Base-by-base conservation (phyloP, 2,888 invertebrate genomes). In the Gymnoscelis rufifasciata region DNA sequence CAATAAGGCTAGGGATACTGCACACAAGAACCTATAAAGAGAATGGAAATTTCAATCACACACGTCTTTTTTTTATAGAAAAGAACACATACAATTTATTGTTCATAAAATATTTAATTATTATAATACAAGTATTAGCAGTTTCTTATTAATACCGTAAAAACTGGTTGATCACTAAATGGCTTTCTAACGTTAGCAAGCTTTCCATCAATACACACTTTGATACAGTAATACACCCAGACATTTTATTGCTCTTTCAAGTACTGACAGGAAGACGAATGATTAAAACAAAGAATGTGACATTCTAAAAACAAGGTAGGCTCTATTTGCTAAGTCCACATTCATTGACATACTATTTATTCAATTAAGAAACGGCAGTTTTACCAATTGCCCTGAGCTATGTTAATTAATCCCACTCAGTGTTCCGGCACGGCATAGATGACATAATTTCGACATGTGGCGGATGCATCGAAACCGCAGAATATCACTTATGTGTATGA, bases 321-420 rank as follows among this genome's bases (percentile, higher is more conserved):
- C 1, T 3, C 11, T 35, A 38, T 38, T 45, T 47, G 45, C 45
- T 42, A 47, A 47, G 43, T 45, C 45, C 44, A 39, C 41, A 51
- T 43, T 38, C 37, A 44, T 35, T 52, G 52, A 54, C 57, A 52
- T 24, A 57, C 52, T 47, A 52, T 43, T 44, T 39, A 48, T 47
- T 41, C 29, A 53, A 49, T 53, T 51, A 54, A 42, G 43, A 46
- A 55, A 47, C 42, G 24, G n/a, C 28, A 43, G 45, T 49, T 49
- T 47, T 41, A 52, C 49, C 19, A 53, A 52, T 54, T 44, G 29
- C 37, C 44, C 27, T 43, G 39, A 48, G 45, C 33, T 54, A 50
- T 46, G 54, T 45, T 49, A 51, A 31, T 24, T 46, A 56, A 52
- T 47, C 37, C 29, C 39, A 52, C 28, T 43, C 45, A 45, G 37